Conservation (phyloP, 2,797 vertebrate species). For the Xenops minutus region DNA sequence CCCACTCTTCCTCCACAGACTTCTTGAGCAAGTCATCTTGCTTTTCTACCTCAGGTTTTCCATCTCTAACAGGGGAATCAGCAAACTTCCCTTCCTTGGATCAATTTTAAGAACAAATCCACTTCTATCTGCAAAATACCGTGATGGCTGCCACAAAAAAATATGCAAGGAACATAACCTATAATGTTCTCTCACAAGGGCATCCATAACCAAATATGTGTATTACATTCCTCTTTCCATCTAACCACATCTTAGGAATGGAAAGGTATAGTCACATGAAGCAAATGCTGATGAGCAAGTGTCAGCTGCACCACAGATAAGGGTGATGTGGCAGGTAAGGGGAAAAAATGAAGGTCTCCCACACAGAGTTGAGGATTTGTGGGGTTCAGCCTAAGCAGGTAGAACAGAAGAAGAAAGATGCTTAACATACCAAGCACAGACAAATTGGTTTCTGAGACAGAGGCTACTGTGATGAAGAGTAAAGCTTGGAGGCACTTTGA, state of each 20-base stretch:
- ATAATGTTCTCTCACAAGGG: background rate
- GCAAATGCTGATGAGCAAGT: background rate
- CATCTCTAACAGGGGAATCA: background rate
- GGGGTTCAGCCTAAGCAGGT: background rate
- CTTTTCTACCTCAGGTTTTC: background rate
- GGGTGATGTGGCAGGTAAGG: background rate
- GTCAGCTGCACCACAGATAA: background rate
- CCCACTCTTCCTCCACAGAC: conserved; percentile 13
- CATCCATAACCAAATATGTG: background rate
- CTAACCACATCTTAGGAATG: background rate
- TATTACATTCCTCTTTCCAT: background rate
- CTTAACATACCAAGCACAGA: background rate
- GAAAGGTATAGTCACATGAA: background rate
- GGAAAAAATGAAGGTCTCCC: background rate
- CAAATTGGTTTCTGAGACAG: background rate
- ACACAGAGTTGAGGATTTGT: background rate
- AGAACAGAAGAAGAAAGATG: background rate
- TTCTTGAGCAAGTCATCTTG: background rate
- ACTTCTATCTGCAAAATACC: background rate
- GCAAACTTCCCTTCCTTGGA: background rate
- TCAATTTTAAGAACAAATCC: background rate
- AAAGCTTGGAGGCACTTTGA: background rate
- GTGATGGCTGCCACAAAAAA: background rate
- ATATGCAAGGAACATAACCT: background rate
- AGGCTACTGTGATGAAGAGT: background rate